These are phyloP conservation scores for Nansenia antarctica DNA, from an alignment of 2,113 vertebrate genomes.

Conservation along the genomic window DNA sequence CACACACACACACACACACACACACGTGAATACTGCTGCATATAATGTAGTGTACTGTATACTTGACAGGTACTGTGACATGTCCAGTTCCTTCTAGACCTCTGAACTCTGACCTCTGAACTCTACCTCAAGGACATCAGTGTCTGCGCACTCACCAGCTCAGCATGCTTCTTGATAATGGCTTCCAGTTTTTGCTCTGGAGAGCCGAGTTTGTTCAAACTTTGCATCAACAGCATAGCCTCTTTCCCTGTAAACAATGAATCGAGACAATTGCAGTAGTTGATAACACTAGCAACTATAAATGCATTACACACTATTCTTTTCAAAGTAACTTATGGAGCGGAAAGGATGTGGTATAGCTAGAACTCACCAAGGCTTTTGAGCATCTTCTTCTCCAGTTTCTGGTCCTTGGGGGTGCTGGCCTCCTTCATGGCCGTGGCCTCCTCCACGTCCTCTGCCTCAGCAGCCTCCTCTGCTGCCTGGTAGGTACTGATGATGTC, in stretches of 20 bases:
- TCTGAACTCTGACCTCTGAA: no score
- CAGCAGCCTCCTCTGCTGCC: constrained; percentile 58
- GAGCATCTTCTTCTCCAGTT: constrained; percentile 92
- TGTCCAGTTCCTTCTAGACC: not conserved
- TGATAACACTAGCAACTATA: not conserved
- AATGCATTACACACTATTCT: no score
- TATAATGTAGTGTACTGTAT: not conserved
- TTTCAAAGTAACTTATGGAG: not conserved
- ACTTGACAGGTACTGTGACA: not conserved
- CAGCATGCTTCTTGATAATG: constrained; percentile 94
- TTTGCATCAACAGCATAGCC: constrained; percentile 91
- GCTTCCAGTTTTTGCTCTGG: constrained; percentile 92
- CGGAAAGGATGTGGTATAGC: not conserved
- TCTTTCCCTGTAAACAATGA: constrained; percentile 98
- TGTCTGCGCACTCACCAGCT: constrained; percentile 83
- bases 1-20: not conserved
- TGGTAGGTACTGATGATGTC: constrained; percentile 93
- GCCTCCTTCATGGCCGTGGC: constrained; percentile 70
- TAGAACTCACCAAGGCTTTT: constrained; percentile 76
- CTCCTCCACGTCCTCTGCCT: constrained; percentile 73
- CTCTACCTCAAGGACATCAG: not conserved
- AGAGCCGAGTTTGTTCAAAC: constrained; percentile 85
- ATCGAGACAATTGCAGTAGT: constrained; percentile 13
- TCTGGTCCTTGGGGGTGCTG: constrained; percentile 83
- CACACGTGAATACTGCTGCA: not conserved